A percentile compares a stretch with the other conserved stretches of the same genome.
Conservation (phyloP, 2,113 vertebrate genomes). For the Pomatorhinus ruficollis region DNA sequence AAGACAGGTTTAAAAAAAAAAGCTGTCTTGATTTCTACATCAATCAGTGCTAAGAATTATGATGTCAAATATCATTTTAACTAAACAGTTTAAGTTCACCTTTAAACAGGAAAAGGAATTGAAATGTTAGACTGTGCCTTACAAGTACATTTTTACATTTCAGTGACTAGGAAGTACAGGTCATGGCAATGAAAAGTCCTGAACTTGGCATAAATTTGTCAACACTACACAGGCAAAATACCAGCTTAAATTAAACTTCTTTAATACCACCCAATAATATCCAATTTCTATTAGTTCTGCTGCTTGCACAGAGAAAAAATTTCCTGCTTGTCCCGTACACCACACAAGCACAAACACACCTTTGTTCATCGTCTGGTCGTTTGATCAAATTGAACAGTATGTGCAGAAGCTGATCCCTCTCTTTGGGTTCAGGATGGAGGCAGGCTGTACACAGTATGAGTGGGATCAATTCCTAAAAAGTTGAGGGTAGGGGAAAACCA, state of each 20-base stretch:
- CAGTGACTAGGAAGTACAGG: background rate
- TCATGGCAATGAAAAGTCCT: background rate
- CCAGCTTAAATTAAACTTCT: background rate
- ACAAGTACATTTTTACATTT: background rate
- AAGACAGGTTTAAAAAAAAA: background rate
- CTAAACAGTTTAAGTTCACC: background rate
- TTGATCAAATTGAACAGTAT: conserved; percentile 99
- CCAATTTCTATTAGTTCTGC: background rate
- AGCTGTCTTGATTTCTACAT: background rate
- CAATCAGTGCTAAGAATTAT: background rate
- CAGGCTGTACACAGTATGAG: conserved; percentile 96
- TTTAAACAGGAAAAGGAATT: background rate
- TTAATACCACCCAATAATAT: background rate
- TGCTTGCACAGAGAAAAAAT: background rate
- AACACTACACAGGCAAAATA: background rate
- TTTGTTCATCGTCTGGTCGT: conserved; percentile 97
- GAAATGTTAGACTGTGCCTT: background rate
- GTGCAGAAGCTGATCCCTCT: conserved; percentile 97
- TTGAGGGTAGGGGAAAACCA: conserved; percentile 47
- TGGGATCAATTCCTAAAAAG: conserved; percentile 90
- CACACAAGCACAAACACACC: conserved; percentile 72
- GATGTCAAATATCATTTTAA: background rate
- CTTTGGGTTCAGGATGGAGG: conserved; percentile 96
- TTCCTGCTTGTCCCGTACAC: background rate
- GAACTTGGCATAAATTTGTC: background rate